Evolutionary conservation across 2,113 vertebrate species (phyloP).

Genomic region (Cacatua alba): DNA sequence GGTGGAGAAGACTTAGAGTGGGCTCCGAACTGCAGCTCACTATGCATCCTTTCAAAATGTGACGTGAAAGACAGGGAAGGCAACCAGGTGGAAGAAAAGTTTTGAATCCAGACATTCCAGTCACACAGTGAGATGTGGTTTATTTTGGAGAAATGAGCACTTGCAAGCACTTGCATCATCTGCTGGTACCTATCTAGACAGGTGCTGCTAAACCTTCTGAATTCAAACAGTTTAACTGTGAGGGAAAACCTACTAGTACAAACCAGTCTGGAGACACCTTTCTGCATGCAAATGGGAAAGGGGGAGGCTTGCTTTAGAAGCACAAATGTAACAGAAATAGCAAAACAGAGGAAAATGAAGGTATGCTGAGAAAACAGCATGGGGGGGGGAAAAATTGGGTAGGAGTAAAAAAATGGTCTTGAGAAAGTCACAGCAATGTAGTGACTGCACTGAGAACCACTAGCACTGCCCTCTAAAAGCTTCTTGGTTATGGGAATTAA

Average conservation of each 20-base stretch:
- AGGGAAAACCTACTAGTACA: not conserved
- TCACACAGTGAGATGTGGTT: not conserved
- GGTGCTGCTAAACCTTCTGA: not conserved
- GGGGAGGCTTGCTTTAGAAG: not conserved
- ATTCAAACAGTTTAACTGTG: constrained; percentile 6
- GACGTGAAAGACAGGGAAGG: not conserved
- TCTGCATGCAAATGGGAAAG: not conserved
- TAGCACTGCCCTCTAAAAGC: not conserved
- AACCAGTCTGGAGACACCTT: not conserved
- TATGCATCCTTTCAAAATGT: not conserved
- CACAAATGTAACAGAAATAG: not conserved
- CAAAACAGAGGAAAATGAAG: not conserved
- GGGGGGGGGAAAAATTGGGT: not conserved
- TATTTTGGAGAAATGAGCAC: not conserved
- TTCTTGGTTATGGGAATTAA: not conserved
- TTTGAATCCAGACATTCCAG: not conserved
- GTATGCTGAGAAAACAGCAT: not conserved
- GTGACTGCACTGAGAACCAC: not conserved
- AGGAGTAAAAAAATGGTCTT: not conserved
- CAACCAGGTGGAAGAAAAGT: not conserved
- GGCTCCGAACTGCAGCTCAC: not conserved
- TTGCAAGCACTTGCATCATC: not conserved
- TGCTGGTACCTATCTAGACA: not conserved
- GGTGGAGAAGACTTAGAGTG: not conserved
- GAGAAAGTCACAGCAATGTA: not conserved